phyloP scores from a whole-genome alignment of 1,140 invertebrate genomes.

The Drosophila subobscura region DNA sequence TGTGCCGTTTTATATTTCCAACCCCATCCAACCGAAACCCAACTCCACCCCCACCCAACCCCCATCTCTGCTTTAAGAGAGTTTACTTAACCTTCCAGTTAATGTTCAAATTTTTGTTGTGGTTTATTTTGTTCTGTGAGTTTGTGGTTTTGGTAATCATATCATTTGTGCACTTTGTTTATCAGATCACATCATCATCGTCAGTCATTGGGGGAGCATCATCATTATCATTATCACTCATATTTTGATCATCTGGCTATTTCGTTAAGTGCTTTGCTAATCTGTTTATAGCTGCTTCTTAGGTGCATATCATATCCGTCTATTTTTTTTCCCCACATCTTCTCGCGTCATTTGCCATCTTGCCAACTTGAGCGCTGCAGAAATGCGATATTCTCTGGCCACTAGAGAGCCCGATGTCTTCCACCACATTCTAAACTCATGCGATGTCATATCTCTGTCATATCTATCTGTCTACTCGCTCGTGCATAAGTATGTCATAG shows the following conservation, averaged over 20 bases:
- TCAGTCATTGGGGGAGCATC: slow-evolving; percentile 22
- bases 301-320: slow-evolving; percentile 45
- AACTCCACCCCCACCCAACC: not conserved
- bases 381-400: slow-evolving; percentile 18
- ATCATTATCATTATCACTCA: slow-evolving; percentile 24
- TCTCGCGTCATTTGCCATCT: slow-evolving; percentile 2
- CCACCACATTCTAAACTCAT: slow-evolving; percentile 24
- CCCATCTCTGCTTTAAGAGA: not conserved
- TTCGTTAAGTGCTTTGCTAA: slow-evolving; percentile 39
- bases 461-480: slow-evolving; percentile 43
- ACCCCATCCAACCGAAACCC: not conserved
- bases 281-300: slow-evolving; percentile 40
- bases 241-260: slow-evolving; percentile 26
- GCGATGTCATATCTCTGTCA: slow-evolving; percentile 37
- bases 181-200: not conserved
- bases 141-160: not conserved
- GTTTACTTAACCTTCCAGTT: slow-evolving; percentile 29
- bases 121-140: slow-evolving; percentile 16
- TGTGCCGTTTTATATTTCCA: slow-evolving; percentile 41
- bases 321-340: slow-evolving; percentile 26
- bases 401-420: slow-evolving; percentile 33
- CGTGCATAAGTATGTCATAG: slow-evolving; percentile 52
- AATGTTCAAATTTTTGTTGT: slow-evolving; percentile 17
- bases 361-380: slow-evolving; percentile 23
- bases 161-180: slow-evolving; percentile 28